Percentiles rank a stretch among this genome's conserved stretches.
phyloP scores from a whole-genome alignment of 2,797 vertebrate species.

The Momotus momota region DNA sequence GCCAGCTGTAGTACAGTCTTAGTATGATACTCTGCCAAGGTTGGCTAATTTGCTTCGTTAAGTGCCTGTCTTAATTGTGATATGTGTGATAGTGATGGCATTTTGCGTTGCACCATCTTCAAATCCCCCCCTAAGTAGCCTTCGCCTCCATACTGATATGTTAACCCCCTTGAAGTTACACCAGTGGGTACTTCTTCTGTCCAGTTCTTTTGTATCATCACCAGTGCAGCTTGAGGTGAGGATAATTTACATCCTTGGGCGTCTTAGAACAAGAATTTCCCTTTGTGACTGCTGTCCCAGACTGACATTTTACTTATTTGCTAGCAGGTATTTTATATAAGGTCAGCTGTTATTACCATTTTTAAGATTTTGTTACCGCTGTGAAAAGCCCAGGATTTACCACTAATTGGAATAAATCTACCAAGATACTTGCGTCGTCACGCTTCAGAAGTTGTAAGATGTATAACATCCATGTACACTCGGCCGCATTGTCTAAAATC shows the following conservation, averaged over 20 bases:
- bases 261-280: not conserved
- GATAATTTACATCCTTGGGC: not conserved
- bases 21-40: not conserved
- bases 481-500: not conserved
- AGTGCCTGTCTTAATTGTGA: not conserved
- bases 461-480: not conserved
- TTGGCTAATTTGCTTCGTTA: not conserved
- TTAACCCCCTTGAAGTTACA: not conserved
- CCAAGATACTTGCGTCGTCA: not conserved
- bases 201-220: not conserved
- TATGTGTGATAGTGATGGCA: accelerated
- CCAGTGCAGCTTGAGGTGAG: not conserved
- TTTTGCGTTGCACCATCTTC: not conserved
- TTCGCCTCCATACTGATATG: not conserved
- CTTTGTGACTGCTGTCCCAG: not conserved
- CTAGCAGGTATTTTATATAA: not conserved
- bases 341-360: not conserved
- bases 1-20: not conserved
- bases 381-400: not conserved
- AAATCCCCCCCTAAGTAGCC: not conserved
- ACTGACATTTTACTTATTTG: not conserved
- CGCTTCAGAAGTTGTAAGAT: not conserved
- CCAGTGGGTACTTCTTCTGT: not conserved
- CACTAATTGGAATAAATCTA: not conserved
- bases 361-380: not conserved